Percentiles rank a stretch among this genome's conserved stretches.
Conservation (phyloP, 2,113 vertebrate genomes). For the Acinonyx jubatus region DNA sequence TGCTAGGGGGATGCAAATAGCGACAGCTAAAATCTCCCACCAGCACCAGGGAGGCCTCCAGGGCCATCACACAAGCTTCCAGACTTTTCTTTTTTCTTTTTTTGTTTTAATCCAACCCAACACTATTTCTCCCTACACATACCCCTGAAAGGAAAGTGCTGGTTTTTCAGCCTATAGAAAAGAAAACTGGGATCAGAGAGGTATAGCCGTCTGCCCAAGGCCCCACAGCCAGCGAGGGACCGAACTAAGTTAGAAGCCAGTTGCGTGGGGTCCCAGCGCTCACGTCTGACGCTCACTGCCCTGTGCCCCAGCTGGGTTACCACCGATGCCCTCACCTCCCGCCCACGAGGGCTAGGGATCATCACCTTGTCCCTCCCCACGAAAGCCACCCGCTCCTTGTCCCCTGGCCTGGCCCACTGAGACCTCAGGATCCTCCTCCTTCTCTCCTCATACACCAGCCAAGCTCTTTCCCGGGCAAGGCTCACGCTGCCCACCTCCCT, state of each 20-base stretch:
- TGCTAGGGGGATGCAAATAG: fast-evolving
- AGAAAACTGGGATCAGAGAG: background rate
- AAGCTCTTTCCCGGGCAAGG: background rate
- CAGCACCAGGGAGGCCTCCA: background rate
- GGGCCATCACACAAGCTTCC: background rate
- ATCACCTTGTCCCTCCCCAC: no score
- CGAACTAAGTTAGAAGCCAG: background rate
- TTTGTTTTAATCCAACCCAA: background rate
- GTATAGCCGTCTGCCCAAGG: background rate
- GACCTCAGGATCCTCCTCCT: background rate
- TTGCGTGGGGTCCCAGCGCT: background rate
- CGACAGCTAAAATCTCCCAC: background rate
- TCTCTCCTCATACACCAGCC: background rate
- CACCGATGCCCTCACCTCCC: fast-evolving
- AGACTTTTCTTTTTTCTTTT: background rate
- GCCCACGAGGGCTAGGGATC: background rate
- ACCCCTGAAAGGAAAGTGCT: background rate
- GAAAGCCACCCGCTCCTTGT: background rate
- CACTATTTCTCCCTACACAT: background rate
- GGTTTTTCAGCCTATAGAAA: background rate
- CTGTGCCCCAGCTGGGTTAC: background rate
- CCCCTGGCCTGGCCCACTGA: background rate
- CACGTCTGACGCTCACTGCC: background rate
- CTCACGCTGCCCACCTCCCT: background rate
- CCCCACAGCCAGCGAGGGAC: background rate